Evolutionary conservation across 2,113 vertebrate genomes (phyloP), one percentile per base, ranked within the genome.

Genomic region (Spermophilus dauricus): DNA sequence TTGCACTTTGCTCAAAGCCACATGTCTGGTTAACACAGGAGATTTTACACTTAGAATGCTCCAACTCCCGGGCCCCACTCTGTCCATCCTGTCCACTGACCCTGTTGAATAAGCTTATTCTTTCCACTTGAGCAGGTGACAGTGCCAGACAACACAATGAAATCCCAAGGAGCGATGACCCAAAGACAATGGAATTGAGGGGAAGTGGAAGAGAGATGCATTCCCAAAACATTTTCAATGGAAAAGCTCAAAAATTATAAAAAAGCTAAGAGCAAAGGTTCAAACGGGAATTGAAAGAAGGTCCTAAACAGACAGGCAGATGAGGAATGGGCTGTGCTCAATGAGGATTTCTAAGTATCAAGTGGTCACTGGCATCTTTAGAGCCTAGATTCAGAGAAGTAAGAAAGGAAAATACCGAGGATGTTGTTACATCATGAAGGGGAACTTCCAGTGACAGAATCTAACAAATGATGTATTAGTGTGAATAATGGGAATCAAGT

Each of bases 31-130:
- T 48, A 53, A 85, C 14, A 20, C 13, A 72, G 70, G 61, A 95
- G 28, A 61, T 72, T 94, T 94, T 48, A 97, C 70, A 94, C 39
- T 86, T n/a, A 90, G 76, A 80, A 75, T 39, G 39, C 6, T n/a
- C 65, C 85, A 61, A 53, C 24, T 92, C 34, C 37, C 45, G 73
- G 73, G 48, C 17, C 28, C 34, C 22, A n/a, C 6, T 73, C 76
- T 76, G 78, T 58, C 75, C n/a, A 65, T 45, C 6, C 11, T 22
- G 51, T 51, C 45, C 81, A 42, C 30, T 37, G 10, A 95, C 45
- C 76, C 89, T 76, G 13, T 72, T 48, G 58, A 63, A 82, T 37
- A 87, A 53, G 20, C 11, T 67, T 72, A 34, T 14, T 73, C 17
- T 48, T 63, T 69, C 45, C 30, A 56, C n/a, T 16, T 67, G 34